These are phyloP conservation scores for Anhinga rufa DNA, from an alignment of 2,113 vertebrate genomes.

Conservation along the genomic window DNA sequence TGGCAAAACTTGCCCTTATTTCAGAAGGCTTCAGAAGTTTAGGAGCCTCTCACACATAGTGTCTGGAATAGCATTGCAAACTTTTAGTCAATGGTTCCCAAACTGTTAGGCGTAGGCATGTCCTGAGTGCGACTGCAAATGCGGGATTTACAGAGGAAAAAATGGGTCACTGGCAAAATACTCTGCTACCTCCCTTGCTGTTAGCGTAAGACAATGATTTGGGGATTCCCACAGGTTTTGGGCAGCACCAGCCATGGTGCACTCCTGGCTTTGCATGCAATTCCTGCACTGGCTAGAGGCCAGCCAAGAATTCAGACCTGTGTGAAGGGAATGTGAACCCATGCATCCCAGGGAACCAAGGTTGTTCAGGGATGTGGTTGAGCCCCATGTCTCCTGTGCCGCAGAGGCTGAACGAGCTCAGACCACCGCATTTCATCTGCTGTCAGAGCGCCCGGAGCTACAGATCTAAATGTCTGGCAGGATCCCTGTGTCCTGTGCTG, in stretches of 20 bases:
- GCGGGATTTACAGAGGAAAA: not conserved
- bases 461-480: not conserved
- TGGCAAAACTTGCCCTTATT: not conserved
- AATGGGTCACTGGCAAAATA: not conserved
- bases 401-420: not conserved
- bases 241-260: not conserved
- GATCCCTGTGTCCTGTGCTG: no score
- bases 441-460: not conserved
- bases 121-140: not conserved
- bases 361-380: not conserved
- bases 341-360: not conserved
- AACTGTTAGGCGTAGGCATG: rapidly evolving
- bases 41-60: rapidly evolving
- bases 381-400: not conserved
- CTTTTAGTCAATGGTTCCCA: rapidly evolving
- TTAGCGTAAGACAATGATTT: rapidly evolving
- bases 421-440: not conserved
- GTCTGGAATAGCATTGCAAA: not conserved
- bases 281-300: not conserved
- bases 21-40: not conserved
- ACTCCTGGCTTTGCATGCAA: not conserved
- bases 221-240: not conserved
- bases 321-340: not conserved
- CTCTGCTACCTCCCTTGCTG: not conserved
- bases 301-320: not conserved